These are phyloP conservation scores for Nannoperca australis DNA, from an alignment of 2,797 vertebrate species.

Conservation along the genomic window DNA sequence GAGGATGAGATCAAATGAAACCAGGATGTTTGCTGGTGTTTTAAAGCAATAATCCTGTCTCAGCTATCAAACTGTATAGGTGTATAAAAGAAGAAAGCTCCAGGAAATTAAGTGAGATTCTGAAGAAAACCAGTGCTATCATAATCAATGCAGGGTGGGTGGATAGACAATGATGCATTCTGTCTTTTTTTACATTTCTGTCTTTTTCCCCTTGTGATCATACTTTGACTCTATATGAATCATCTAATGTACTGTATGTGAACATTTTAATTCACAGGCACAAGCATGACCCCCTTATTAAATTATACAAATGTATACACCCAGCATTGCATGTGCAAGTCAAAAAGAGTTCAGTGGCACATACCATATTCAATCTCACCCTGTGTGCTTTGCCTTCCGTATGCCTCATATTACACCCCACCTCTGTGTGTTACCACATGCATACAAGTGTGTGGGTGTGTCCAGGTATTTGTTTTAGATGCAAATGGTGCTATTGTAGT, in stretches of 20 bases:
- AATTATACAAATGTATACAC: constrained; percentile 17
- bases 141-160: constrained; percentile 42
- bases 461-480: constrained; percentile 38
- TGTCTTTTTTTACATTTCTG: constrained; percentile 33
- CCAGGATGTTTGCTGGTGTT: constrained; percentile 20
- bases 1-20: constrained; percentile 31
- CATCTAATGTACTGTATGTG: constrained; percentile 63
- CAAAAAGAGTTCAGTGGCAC: constrained; percentile 13
- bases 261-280: constrained; percentile 51
- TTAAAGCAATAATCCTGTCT: constrained; percentile 30
- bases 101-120: constrained; percentile 61
- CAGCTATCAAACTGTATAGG: constrained; percentile 32
- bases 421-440: constrained; percentile 5
- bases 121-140: constrained; percentile 61
- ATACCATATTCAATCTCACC: neutral
- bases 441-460: constrained; percentile 12
- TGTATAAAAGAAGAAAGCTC: constrained; percentile 40
- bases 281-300: constrained; percentile 23
- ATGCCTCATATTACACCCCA: constrained; percentile 3
- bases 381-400: constrained; percentile 23
- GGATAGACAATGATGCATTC: constrained; percentile 38
- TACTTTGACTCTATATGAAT: constrained; percentile 60
- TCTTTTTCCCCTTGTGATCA: constrained; percentile 56
- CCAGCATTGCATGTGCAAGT: neutral
- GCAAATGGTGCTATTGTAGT: constrained; percentile 35